Base-by-base conservation (phyloP, 1,140 invertebrate species). In the Planococcus citri region DNA sequence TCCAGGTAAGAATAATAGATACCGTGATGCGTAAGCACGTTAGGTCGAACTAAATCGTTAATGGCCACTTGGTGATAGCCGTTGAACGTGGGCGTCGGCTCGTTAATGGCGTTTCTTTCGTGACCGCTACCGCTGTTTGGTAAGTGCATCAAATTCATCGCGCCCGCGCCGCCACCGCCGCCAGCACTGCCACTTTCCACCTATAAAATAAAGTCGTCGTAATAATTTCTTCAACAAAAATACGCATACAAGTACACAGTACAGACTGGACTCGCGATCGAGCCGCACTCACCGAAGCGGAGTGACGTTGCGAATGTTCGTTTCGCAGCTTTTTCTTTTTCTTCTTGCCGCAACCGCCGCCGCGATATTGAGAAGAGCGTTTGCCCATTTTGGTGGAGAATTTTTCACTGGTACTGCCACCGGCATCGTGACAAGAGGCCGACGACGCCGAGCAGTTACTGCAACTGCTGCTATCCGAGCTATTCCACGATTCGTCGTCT, bases 231-330 rank as follows among this genome's bases (percentile, higher is more conserved):
- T n/a, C n/a, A n/a, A n/a, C n/a, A n/a, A n/a, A n/a, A n/a, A n/a
- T n/a, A n/a, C n/a, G n/a, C n/a, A n/a, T n/a, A n/a, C n/a, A n/a
- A n/a, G n/a, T n/a, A n/a, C n/a, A n/a, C n/a, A n/a, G n/a, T n/a
- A n/a, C n/a, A n/a, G n/a, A n/a, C n/a, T n/a, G n/a, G n/a, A 33
- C 12, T 33, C 29, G n/a, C n/a, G 29, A 51, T 51, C 41, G 29
- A 51, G 41, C n/a, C 29, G 29, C 60, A 71, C 71, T 69, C 22
- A 71, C 71, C 41, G 37, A 57, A 69, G 27, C 68, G 60, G 71
- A 69, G 22, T 69, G 51, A 21, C 67, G 21, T 64, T 2, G 10
- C 27, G 12, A 9, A 29, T 21, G 37, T 1, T 57, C 24, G 14
- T 58, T 68, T 41, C 25, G 2, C 6, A 12, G n/a, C 25, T 69